These are phyloP conservation scores for Stenchaetothrips biformis DNA, from an alignment of 2,888 invertebrate species.

Conservation along the genomic window DNA sequence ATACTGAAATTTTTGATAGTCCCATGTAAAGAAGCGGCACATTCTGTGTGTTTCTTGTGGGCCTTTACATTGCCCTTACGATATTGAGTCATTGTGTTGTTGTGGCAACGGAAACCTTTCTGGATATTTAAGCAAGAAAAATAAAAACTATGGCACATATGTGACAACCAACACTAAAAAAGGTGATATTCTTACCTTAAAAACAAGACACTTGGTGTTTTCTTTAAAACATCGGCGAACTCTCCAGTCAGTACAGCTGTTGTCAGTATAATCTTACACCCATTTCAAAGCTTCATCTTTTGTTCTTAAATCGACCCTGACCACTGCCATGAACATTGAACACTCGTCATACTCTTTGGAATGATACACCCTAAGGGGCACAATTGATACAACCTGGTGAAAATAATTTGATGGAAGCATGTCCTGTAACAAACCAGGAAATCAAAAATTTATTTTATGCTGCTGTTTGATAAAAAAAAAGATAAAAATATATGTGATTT, in stretches of 20 bases:
- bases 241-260: background rate
- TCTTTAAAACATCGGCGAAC: background rate
- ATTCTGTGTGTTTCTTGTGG: slow-evolving; percentile 3
- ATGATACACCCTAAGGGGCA: background rate
- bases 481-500: background rate
- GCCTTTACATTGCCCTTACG: background rate
- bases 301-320: background rate
- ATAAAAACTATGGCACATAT: too few relatives aligned
- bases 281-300: slow-evolving; percentile 6
- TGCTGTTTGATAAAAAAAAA: background rate
- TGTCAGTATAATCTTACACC: background rate
- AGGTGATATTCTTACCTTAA: background rate
- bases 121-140: too few relatives aligned
- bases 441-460: background rate
- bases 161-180: too few relatives aligned
- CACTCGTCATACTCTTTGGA: background rate
- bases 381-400: background rate
- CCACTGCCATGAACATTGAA: background rate
- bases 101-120: background rate
- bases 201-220: background rate
- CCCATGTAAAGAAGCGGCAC: background rate
- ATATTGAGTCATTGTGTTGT: background rate
- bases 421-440: background rate
- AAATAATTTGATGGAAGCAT: background rate
- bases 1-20: background rate